Base-by-base conservation (phyloP, 1,140 invertebrate genomes). In the Drosophila watanabei region DNA sequence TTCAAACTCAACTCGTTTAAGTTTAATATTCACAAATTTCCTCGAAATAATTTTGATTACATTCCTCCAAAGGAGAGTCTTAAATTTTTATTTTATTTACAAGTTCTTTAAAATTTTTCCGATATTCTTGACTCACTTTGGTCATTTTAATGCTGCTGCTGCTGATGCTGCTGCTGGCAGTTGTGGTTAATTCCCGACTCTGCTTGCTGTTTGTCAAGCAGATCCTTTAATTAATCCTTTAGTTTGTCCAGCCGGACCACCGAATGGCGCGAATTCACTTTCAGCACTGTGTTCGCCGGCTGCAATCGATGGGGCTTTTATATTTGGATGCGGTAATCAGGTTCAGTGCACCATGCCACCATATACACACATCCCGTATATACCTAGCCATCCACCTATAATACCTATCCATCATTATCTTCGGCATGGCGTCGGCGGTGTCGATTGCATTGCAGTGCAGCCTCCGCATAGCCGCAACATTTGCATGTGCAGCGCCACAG, bases 311-410 rank as follows among this genome's bases (percentile, higher is more conserved):
- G 58, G 24, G 32, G 81, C 69, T 88, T 88, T 81, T 88, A 88
- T 88, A 88, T 65, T 24, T 65, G 39, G 46, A 63, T 35, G 45
- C 49, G 30, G 57, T 54, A 76, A 57, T 32, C 78, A 81, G 66
- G 85, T 88, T 88, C 85, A 88, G 78, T 89, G 85, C 85, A 85
- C 85, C 75, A 65, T 72, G 52, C 41, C 49, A 24, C 56, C 76
- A 79, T 79, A 70, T 60, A 41, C 46, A 39, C 33, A 32, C 24
- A 30, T 37, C 57, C 48, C 54, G 14, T 33, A 35, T 14, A 33
- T 14, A 20, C 32, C 30, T 18, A 18, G 11, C 28, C 62, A 30
- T 37, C 57, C 49, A 39, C 20, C 65, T 56, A 56, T 56, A 56
- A 56, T 56, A 24, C 52, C 52, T 33, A 45, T 46, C 64, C 64